Percentiles rank a stretch among this genome's conserved stretches.
Evolutionary conservation across 2,888 invertebrate species (phyloP).

Genomic region (Lasiommata megera): DNA sequence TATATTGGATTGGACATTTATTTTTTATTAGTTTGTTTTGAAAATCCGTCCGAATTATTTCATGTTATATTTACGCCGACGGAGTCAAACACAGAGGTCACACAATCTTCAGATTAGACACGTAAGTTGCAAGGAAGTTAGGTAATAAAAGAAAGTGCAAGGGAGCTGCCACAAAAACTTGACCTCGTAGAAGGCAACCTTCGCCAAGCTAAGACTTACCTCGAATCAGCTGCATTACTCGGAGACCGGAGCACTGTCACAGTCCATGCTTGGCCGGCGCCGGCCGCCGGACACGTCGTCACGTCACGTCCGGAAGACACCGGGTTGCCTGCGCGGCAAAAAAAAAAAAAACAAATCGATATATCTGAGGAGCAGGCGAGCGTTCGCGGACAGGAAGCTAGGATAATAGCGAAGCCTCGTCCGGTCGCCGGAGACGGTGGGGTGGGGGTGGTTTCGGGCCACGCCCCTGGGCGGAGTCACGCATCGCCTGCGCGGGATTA

Average conservation of each 20-base stretch:
- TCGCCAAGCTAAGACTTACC: conserved; percentile 31
- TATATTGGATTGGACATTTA: too few species aligned
- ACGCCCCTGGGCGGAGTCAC: conserved; percentile 48
- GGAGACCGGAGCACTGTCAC: conserved; percentile 40
- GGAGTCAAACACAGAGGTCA: neutral
- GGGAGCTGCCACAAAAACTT: neutral
- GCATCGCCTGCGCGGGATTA: conserved; percentile 46
- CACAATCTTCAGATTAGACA: neutral
- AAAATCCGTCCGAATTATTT: too few species aligned
- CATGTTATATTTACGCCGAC: neutral
- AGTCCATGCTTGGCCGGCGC: conserved; percentile 38
- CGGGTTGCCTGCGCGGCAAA: conserved; percentile 66
- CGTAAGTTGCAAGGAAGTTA: too few species aligned
- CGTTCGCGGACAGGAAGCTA: conserved; percentile 77
- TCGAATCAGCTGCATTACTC: conserved; percentile 35
- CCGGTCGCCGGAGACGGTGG: conserved; percentile 47
- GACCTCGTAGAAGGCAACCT: neutral
- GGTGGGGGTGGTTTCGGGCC: conserved; percentile 43
- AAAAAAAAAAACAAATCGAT: conserved; percentile 79
- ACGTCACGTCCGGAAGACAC: conserved; percentile 57
- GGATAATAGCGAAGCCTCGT: conserved; percentile 73
- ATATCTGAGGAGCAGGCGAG: conserved; percentile 69
- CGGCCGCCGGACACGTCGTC: conserved; percentile 43
- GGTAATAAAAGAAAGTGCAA: neutral
- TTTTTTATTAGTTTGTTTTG: too few species aligned